Percentiles rank a stretch among this genome's conserved stretches.
Conservation (phyloP, 2,888 invertebrate genomes). For the Maniola hyperantus region DNA sequence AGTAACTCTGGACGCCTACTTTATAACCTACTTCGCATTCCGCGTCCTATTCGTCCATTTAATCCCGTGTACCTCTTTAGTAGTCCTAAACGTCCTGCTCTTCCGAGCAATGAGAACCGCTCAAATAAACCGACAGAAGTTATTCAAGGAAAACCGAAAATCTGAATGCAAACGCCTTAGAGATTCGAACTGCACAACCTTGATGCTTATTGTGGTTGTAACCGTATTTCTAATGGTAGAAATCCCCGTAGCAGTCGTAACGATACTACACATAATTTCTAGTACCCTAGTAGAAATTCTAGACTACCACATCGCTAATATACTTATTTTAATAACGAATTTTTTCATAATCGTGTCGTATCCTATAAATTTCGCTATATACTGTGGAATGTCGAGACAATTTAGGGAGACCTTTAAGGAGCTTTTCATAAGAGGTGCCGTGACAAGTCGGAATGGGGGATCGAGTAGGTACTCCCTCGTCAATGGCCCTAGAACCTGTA, state of each 20-base stretch:
- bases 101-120: conserved; percentile 94
- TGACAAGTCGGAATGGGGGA: conserved; percentile 84
- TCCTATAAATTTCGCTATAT: conserved; percentile 97
- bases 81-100: conserved; percentile 93
- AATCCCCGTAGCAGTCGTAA: conserved; percentile 92
- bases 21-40: conserved; percentile 91
- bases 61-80: conserved; percentile 93
- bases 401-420: conserved; percentile 97
- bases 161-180: conserved; percentile 90
- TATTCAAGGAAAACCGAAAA: conserved; percentile 89
- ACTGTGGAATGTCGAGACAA: conserved; percentile 97
- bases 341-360: conserved; percentile 96
- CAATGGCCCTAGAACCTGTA: conserved; percentile 91
- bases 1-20: conserved; percentile 89
- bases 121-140: conserved; percentile 88
- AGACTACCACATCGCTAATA: conserved; percentile 90
- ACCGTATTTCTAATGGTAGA: conserved; percentile 92
- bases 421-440: conserved; percentile 86
- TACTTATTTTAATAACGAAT: conserved; percentile 91
- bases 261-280: conserved; percentile 91
- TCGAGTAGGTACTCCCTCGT: conserved; percentile 91
- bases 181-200: conserved; percentile 92
- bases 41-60: conserved; percentile 96
- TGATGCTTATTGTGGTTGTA: conserved; percentile 94
- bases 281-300: conserved; percentile 87